phyloP scores from a whole-genome alignment of 1,140 invertebrate species.

The Bactericera cockerelli region DNA sequence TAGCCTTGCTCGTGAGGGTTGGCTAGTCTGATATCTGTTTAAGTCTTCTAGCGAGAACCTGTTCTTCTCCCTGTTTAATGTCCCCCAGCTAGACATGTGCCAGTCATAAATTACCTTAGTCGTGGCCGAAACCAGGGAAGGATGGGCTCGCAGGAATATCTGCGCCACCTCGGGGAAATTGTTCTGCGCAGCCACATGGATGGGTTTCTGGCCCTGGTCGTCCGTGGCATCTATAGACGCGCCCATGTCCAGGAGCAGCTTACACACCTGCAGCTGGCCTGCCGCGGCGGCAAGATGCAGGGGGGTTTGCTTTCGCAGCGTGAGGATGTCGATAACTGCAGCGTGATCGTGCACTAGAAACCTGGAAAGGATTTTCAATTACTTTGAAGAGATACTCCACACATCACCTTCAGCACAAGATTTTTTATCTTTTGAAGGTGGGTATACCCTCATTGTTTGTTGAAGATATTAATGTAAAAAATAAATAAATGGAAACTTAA shows the following conservation, averaged over 20 bases:
- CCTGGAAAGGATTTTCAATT: conserved; percentile 44
- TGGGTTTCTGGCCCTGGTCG: conserved; percentile 75
- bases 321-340: conserved; percentile 87
- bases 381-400: no score
- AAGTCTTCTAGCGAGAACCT: no score
- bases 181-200: conserved; percentile 90
- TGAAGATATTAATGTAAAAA: no score
- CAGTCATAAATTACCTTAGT: conserved; percentile 45
- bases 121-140: conserved; percentile 83
- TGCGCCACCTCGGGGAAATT: conserved; percentile 97
- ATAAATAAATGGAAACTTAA: background rate
- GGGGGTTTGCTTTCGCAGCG: conserved; percentile 77
- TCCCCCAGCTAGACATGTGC: no score
- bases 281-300: conserved; percentile 77
- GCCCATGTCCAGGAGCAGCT: conserved; percentile 80
- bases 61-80: no score
- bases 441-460: no score
- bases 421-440: no score
- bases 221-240: conserved; percentile 94
- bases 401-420: no score
- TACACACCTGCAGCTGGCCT: conserved; percentile 90
- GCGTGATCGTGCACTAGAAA: conserved; percentile 86
- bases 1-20: no score
- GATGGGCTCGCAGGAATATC: conserved; percentile 89
- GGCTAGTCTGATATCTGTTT: no score